Conservation (phyloP, 2,888 invertebrate genomes). For the Stenurella melanura region DNA sequence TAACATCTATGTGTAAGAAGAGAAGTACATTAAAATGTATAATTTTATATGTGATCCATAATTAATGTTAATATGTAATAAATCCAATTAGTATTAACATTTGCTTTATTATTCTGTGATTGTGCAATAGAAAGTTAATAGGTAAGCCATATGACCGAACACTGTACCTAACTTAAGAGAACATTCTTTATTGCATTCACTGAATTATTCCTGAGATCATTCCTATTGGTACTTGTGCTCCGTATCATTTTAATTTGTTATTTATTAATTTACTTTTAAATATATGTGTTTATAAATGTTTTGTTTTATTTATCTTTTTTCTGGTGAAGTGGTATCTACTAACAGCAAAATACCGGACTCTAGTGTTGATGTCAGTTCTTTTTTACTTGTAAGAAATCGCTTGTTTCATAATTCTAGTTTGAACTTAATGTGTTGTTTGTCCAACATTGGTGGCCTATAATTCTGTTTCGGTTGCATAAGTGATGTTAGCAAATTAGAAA, state of each 20-base stretch:
- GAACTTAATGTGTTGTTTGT: too few species aligned
- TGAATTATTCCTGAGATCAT: constrained; percentile 1
- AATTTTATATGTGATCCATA: constrained; percentile 53
- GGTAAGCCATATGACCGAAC: neutral
- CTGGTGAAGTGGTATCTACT: too few species aligned
- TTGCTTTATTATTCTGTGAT: constrained; percentile 21
- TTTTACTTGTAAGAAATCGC: too few species aligned
- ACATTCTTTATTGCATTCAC: constrained; percentile 3
- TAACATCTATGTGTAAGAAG: constrained; percentile 35
- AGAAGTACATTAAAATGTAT: constrained; percentile 48
- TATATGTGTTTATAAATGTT: too few species aligned
- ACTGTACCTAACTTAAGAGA: neutral
- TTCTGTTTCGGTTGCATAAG: too few species aligned
- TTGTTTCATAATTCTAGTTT: too few species aligned
- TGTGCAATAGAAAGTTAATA: neutral
- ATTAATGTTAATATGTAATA: constrained; percentile 45
- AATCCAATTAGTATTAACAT: constrained; percentile 36
- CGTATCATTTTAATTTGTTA: neutral
- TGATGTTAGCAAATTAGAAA: too few species aligned
- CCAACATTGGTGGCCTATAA: too few species aligned
- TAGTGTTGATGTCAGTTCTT: too few species aligned
- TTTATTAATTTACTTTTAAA: neutral
- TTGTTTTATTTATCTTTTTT: too few species aligned
- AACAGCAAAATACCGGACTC: too few species aligned
- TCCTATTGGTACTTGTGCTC: neutral